Evolutionary conservation across 2,113 vertebrate genomes (phyloP).

Genomic region (Nerophis ophidion): DNA sequence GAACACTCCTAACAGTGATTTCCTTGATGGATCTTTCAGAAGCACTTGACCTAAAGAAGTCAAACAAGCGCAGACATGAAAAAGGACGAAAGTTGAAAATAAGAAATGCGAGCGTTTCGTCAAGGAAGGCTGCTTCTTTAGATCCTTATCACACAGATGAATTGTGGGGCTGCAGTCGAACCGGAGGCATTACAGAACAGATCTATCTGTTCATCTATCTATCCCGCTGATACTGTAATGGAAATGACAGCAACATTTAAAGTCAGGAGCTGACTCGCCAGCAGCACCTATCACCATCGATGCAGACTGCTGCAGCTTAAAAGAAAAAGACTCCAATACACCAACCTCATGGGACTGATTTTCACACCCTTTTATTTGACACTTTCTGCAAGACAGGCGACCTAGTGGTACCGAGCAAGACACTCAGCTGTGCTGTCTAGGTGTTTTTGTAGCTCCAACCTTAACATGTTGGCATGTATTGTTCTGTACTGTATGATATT

Average conservation of each 20-base stretch:
- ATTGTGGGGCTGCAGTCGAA: neutral
- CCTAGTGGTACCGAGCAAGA: constrained; percentile 4
- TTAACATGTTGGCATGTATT: no score
- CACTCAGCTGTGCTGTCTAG: no score
- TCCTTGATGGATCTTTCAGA: constrained; percentile 47
- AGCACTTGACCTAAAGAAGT: constrained; percentile 35
- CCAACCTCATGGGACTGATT: no score
- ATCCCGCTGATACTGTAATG: constrained; percentile 3
- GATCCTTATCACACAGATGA: neutral
- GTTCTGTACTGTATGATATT: no score
- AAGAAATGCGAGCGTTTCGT: neutral
- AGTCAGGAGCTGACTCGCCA: constrained; percentile 5
- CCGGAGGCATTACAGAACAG: neutral
- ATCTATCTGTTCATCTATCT: neutral
- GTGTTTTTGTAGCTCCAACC: no score
- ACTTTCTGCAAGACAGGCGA: constrained; percentile 19
- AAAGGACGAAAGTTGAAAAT: neutral
- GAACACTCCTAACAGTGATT: constrained; percentile 20
- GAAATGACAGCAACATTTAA: constrained; percentile 8
- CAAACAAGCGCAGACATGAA: constrained; percentile 1
- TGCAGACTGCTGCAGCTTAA: neutral
- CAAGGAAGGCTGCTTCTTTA: neutral
- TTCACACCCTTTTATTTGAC: constrained; percentile 24
- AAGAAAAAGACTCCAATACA: no score
- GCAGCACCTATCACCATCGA: constrained; percentile 1